Conservation (phyloP, 1,140 invertebrate genomes). For the Spodoptera frugiperda region DNA sequence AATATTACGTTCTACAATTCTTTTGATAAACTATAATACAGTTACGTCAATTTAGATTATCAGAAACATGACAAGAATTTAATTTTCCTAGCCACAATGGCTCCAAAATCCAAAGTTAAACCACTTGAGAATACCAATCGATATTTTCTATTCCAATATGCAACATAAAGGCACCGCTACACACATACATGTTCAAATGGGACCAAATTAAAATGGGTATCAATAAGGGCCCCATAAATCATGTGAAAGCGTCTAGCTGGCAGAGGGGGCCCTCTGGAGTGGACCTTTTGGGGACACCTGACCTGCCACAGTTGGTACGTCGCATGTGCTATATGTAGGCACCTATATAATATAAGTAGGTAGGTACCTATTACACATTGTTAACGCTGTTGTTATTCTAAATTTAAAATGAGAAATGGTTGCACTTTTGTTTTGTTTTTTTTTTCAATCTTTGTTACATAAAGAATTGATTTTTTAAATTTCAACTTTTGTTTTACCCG, state of each 20-base stretch:
- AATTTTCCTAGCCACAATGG: neutral
- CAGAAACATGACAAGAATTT: too few species aligned
- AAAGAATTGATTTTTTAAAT: too few species aligned
- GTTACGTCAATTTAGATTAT: too few species aligned
- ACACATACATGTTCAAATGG: conserved; percentile 36
- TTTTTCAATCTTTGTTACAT: too few species aligned
- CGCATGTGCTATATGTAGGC: conserved; percentile 23
- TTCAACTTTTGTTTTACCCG: too few species aligned
- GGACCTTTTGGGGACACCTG: conserved; percentile 74
- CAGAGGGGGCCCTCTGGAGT: conserved; percentile 71
- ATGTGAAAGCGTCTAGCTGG: conserved; percentile 70
- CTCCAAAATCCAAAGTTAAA: too few species aligned
- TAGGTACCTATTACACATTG: neutral
- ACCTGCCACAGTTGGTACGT: conserved; percentile 52
- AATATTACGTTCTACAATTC: too few species aligned
- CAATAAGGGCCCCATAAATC: conserved; percentile 81
- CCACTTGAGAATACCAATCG: conserved; percentile 1
- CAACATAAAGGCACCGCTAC: conserved; percentile 10
- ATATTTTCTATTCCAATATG: conserved; percentile 24
- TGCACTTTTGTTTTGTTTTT: too few species aligned
- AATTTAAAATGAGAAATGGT: neutral
- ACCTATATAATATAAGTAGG: conserved; percentile 1
- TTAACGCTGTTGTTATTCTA: neutral
- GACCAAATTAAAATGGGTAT: conserved; percentile 74
- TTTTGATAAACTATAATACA: too few species aligned